Evolutionary conservation across 2,113 vertebrate genomes (phyloP).

Genomic region (Phyllopteryx taeniolatus): DNA sequence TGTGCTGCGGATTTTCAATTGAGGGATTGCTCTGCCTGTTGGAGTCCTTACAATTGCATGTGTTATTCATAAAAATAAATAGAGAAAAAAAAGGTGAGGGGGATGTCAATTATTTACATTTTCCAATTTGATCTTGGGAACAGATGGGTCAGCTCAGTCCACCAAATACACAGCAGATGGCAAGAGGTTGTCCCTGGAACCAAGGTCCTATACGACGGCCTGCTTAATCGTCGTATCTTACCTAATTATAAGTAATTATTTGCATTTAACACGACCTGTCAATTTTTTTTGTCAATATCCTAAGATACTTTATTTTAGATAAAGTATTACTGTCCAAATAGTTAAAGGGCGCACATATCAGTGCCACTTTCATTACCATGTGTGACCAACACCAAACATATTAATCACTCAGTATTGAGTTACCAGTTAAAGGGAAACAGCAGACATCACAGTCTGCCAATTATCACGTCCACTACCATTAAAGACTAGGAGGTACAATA

Average conservation of each 20-base stretch:
- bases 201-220: conserved; percentile 52
- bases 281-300: not conserved
- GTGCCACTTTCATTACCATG: not conserved
- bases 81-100: not conserved
- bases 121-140: conserved; percentile 53
- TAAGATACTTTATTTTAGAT: too few relatives aligned
- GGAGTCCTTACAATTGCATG: not conserved
- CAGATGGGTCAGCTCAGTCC: conserved; percentile 65
- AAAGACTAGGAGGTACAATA: too few relatives aligned
- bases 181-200: conserved; percentile 64
- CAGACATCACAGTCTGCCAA: too few relatives aligned
- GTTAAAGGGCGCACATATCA: not conserved
- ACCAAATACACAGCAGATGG: conserved; percentile 60
- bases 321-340: not conserved
- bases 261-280: not conserved
- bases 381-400: not conserved
- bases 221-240: conserved; percentile 45
- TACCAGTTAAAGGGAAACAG: not conserved
- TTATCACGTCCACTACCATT: too few relatives aligned
- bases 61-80: not conserved
- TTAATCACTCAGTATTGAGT: not conserved
- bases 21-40: not conserved
- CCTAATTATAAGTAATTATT: not conserved
- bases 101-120: conserved; percentile 34
- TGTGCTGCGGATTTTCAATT: not conserved